phyloP scores from a whole-genome alignment of 2,888 invertebrate genomes.

The Synanthedon vespiformis region DNA sequence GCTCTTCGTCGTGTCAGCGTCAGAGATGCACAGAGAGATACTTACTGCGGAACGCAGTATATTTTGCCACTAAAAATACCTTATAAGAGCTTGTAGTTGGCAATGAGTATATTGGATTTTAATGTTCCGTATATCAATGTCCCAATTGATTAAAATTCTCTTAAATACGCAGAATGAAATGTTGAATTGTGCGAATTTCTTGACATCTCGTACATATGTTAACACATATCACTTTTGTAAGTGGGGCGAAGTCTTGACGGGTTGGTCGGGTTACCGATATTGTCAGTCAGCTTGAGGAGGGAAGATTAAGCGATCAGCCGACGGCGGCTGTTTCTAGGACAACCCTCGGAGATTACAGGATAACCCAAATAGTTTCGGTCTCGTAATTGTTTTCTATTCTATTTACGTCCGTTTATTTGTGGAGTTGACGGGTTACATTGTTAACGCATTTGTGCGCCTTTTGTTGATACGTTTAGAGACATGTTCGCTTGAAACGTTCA shows the following conservation, averaged over 20 bases:
- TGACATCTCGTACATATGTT: neutral
- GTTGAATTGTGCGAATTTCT: too few relatives aligned
- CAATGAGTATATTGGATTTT: too few relatives aligned
- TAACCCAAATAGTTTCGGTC: constrained; percentile 11
- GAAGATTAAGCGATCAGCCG: constrained; percentile 1
- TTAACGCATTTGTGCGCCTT: constrained; percentile 10
- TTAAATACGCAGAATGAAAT: too few relatives aligned
- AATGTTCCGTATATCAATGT: too few relatives aligned
- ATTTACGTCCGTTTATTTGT: constrained; percentile 12
- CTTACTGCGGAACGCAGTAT: too few relatives aligned
- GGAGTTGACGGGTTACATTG: constrained; percentile 5
- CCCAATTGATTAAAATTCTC: too few relatives aligned
- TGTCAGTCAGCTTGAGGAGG: neutral
- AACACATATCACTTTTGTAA: neutral
- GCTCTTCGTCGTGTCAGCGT: too few relatives aligned
- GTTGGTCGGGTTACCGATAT: neutral
- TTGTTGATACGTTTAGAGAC: constrained; percentile 5
- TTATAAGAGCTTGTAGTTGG: too few relatives aligned
- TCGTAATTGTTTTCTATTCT: constrained; percentile 11
- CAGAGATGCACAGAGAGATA: too few relatives aligned
- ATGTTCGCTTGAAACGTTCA: neutral
- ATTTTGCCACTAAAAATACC: too few relatives aligned
- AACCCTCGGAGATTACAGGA: constrained; percentile 6
- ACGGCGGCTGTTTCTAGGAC: constrained; percentile 2
- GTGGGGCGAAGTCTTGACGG: neutral